Percentiles rank a stretch among this genome's conserved stretches.
These are phyloP conservation scores for Neopipo cinnamomea DNA, from an alignment of 2,113 vertebrate genomes.

Conservation along the genomic window DNA sequence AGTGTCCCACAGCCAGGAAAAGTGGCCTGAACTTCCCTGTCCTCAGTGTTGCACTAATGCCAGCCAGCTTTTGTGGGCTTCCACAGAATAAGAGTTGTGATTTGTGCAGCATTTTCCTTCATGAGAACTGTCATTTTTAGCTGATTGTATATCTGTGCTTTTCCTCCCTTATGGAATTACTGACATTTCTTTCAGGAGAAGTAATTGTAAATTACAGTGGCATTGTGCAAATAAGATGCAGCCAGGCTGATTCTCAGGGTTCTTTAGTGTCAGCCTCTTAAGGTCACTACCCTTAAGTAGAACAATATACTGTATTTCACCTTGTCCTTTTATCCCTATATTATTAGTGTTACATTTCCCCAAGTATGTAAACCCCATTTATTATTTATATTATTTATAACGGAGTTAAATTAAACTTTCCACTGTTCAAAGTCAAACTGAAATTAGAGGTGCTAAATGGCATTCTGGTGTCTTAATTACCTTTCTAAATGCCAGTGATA, in stretches of 20 bases:
- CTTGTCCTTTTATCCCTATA: accelerated
- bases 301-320: not conserved
- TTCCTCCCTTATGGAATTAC: not conserved
- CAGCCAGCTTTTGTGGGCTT: not conserved
- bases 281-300: not conserved
- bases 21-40: not conserved
- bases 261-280: not conserved
- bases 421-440: not conserved
- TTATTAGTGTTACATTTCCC: not conserved
- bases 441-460: not conserved
- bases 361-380: not conserved
- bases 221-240: not conserved
- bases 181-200: not conserved
- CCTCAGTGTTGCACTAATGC: not conserved
- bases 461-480: not conserved
- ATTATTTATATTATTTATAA: not conserved
- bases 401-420: not conserved
- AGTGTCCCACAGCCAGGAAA: not conserved
- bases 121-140: not conserved
- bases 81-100: not conserved
- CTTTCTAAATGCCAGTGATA: not conserved
- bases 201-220: not conserved
- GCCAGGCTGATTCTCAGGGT: not conserved
- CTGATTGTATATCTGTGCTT: not conserved
- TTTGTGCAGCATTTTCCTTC: not conserved